Conservation (phyloP, 2,888 invertebrate genomes). For the Shargacucullia verbasci region DNA sequence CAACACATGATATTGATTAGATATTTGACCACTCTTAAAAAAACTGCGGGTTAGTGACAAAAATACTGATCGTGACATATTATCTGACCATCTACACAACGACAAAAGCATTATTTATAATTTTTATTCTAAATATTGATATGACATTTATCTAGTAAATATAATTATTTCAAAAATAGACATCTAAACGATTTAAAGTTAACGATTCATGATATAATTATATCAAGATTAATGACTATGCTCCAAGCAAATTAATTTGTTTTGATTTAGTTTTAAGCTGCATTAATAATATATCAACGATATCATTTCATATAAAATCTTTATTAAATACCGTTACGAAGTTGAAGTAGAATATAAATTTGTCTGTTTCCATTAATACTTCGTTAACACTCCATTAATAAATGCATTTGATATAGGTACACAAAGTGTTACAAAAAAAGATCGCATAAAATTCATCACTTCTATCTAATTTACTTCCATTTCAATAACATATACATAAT, state of each 20-base stretch:
- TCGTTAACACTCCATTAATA: constrained; percentile 44
- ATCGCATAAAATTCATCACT: constrained; percentile 37
- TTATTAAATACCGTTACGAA: constrained; percentile 10
- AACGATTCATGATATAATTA: not conserved
- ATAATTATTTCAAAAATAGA: constrained; percentile 41
- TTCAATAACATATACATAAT: constrained; percentile 34
- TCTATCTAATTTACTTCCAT: constrained; percentile 33
- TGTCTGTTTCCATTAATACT: constrained; percentile 33
- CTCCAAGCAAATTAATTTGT: too few species aligned
- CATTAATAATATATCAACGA: not conserved
- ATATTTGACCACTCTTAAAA: too few species aligned
- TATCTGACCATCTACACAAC: too few species aligned
- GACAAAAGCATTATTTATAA: constrained; percentile 10
- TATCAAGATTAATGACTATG: not conserved
- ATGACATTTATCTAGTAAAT: constrained; percentile 39
- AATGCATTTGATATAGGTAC: constrained; percentile 48
- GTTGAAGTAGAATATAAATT: constrained; percentile 52
- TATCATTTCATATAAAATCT: too few species aligned
- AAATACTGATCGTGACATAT: too few species aligned
- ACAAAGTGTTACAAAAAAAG: constrained; percentile 37
- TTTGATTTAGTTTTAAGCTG: not conserved
- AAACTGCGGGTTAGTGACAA: too few species aligned
- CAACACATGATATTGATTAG: too few species aligned
- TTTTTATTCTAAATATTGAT: constrained; percentile 38
- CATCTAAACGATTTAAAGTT: constrained; percentile 5